Evolutionary conservation across 2,888 invertebrate genomes (phyloP).

Genomic region (Agonopterix subpropinquella): DNA sequence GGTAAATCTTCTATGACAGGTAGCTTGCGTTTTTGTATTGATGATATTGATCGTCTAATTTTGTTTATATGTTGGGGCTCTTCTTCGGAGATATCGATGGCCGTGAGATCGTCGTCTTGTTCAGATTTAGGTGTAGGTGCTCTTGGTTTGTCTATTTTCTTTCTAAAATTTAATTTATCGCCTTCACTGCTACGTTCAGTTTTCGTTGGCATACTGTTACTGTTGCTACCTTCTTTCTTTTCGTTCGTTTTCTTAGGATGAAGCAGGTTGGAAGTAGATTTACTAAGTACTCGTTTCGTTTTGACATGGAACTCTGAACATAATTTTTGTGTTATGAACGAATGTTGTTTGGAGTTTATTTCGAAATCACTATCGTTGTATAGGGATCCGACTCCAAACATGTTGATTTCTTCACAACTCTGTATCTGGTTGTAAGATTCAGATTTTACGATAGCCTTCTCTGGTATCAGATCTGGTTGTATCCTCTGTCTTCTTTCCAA

Average conservation of each 20-base stretch:
- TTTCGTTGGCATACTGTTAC: conserved; percentile 70
- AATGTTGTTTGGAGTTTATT: conserved; percentile 74
- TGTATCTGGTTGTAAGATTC: conserved; percentile 72
- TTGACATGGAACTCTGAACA: conserved; percentile 84
- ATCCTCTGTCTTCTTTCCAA: conserved; percentile 69
- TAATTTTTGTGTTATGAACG: conserved; percentile 80
- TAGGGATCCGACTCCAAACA: conserved; percentile 73
- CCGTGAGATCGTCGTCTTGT: conserved; percentile 49
- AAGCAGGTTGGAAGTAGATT: conserved; percentile 78
- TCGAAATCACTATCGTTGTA: conserved; percentile 75
- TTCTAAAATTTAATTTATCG: conserved; percentile 65
- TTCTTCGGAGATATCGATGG: conserved; percentile 59
- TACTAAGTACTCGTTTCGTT: conserved; percentile 78
- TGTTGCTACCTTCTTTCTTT: conserved; percentile 65
- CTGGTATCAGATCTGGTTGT: conserved; percentile 70
- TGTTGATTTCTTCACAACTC: conserved; percentile 71
- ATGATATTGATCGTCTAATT: conserved; percentile 70
- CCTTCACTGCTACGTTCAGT: conserved; percentile 52
- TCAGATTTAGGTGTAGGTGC: conserved; percentile 67
- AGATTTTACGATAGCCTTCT: conserved; percentile 65
- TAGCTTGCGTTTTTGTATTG: conserved; percentile 70
- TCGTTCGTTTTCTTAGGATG: conserved; percentile 75
- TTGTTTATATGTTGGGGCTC: conserved; percentile 63
- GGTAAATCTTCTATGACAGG: conserved; percentile 80
- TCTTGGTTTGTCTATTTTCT: conserved; percentile 66